phyloP scores from a whole-genome alignment of 2,113 vertebrate genomes.

The Notothenia coriiceps region DNA sequence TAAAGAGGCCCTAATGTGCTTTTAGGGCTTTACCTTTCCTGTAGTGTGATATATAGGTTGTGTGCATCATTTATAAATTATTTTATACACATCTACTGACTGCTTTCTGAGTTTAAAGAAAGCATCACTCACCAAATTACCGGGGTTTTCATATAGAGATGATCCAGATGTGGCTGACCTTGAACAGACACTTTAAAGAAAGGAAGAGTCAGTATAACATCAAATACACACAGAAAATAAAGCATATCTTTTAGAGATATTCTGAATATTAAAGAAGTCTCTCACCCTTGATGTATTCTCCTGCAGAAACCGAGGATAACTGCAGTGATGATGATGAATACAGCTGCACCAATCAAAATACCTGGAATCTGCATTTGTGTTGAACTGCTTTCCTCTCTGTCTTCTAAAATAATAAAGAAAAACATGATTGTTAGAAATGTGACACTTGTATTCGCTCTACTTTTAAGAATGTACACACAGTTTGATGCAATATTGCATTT shows the following conservation, averaged over 20 bases:
- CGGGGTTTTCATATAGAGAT: neutral
- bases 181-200: neutral
- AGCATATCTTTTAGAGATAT: too few relatives aligned
- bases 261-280: too few relatives aligned
- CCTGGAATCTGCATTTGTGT: rapidly evolving
- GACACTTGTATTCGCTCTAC: neutral
- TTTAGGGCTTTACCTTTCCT: too few relatives aligned
- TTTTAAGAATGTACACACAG: neutral
- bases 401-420: neutral
- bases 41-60: too few relatives aligned
- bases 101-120: neutral
- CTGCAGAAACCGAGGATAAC: neutral
- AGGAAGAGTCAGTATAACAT: neutral
- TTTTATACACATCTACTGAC: neutral
- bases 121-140: neutral
- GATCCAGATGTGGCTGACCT: too few relatives aligned
- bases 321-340: neutral
- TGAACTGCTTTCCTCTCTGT: rapidly evolving
- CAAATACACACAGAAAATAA: neutral
- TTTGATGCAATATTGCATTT: neutral
- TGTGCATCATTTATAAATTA: too few relatives aligned
- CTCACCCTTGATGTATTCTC: too few relatives aligned
- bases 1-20: too few relatives aligned
- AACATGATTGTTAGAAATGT: neutral
- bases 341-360: neutral